Evolutionary conservation across 2,113 vertebrate species (phyloP), one percentile per base, ranked within the genome.

Genomic region (Stictonetta naevosa): DNA sequence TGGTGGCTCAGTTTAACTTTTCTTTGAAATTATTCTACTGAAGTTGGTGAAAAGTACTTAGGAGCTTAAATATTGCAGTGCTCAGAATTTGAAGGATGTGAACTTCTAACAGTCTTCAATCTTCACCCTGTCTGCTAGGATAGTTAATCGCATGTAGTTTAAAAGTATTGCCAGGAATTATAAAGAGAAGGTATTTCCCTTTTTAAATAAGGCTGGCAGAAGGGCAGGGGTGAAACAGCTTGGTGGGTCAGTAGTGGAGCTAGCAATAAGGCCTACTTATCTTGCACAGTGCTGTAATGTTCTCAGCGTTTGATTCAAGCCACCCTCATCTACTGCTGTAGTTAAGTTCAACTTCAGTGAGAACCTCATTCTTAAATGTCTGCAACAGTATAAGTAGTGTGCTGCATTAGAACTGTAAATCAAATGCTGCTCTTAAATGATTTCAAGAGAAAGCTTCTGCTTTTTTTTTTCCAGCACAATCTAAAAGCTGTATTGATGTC

Each of bases 401-500:
- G 42, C 34, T 3, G 9, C 53, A 34, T 73, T 64, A 91, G 66
- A 40, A 18, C 42, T 89, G 56, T 85, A 93, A 95, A 93, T 93
- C 62, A 91, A 89, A 56, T 68, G 66, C 58, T 36, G 72, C 89
- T 95, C 81, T 95, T 66, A 93, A 87, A 85, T 60, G 56, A 80
- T 84, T 91, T 97, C 74, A 91, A 73, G 92, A 55, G 88, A 91
- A 92, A 87, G 74, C 90, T 91, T 79, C 52, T 94, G 55, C 36
- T 86, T 93, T 48, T 48, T 38, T 38, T 89, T 73, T 90, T 12
- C 60, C 58, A 85, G 74, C 20, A 63, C 50, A 72, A 91, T 91
- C 78, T 89, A 73, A 93, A 93, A 92, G 90, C 40, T 87, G 90
- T 95, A 94, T 94, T 96, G 92, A 97, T 96, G 96, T 96, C 94